Conservation (phyloP, 2,888 invertebrate genomes). For the Sturmia bella region DNA sequence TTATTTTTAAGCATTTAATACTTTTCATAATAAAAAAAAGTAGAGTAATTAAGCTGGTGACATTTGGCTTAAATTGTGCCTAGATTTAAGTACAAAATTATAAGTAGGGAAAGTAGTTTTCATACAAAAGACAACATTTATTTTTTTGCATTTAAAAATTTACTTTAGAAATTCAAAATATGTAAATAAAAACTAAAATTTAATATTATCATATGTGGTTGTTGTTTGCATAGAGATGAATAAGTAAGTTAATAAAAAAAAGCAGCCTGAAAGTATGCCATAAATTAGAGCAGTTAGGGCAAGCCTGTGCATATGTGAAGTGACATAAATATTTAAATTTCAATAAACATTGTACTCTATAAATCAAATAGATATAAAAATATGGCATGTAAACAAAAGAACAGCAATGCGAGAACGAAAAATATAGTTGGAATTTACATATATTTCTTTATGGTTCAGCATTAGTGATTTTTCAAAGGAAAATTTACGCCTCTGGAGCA, state of each 20-base stretch:
- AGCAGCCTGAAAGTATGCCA: conserved; percentile 27
- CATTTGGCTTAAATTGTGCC: conserved; percentile 62
- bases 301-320: conserved; percentile 10
- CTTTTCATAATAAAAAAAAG: conserved; percentile 15
- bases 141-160: too few species aligned
- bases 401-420: not conserved
- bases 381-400: not conserved
- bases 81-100: conserved; percentile 22
- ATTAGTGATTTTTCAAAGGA: too few species aligned
- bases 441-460: too few species aligned
- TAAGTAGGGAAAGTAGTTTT: not conserved
- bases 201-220: not conserved
- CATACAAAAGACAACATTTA: conserved; percentile 1
- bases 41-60: conserved; percentile 63
- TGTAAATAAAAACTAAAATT: conserved; percentile 9
- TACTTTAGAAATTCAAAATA: conserved; percentile 13
- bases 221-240: not conserved
- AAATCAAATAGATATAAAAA: conserved; percentile 16
- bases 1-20: conserved; percentile 12
- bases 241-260: not conserved
- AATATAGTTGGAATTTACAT: too few species aligned
- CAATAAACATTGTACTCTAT: not conserved
- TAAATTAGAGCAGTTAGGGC: not conserved
- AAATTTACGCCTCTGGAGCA: too few species aligned
- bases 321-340: conserved; percentile 10